A percentile compares a stretch with the other conserved stretches of the same genome.
Conservation (phyloP, 64 coral and sea anemone species). For the Montipora efflorescens region DNA sequence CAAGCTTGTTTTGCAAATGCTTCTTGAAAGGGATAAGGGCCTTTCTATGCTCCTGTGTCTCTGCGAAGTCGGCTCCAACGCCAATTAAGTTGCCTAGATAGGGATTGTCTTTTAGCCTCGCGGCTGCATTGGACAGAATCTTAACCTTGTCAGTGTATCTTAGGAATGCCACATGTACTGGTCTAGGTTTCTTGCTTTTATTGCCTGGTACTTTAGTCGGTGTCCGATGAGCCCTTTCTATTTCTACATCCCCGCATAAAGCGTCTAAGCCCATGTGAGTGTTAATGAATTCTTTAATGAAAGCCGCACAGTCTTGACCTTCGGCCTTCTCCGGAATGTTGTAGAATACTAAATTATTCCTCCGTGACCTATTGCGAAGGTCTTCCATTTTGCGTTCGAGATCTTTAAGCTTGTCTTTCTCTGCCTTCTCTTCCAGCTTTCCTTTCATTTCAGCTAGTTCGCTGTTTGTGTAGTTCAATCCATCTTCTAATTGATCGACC, state of each 20-base stretch:
- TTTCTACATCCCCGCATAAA: background rate
- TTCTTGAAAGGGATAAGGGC: background rate
- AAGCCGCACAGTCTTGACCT: conserved; percentile 6
- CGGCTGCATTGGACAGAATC: background rate
- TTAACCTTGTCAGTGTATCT: background rate
- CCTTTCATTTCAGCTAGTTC: too few species aligned
- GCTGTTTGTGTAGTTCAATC: too few species aligned
- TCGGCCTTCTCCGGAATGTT: conserved; percentile 16
- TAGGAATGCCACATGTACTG: too few species aligned
- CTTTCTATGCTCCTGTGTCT: background rate
- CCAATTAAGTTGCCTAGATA: background rate
- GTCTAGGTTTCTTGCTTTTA: too few species aligned
- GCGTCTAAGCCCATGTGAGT: conserved; percentile 8
- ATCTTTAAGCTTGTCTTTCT: too few species aligned
- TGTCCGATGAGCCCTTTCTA: too few species aligned
- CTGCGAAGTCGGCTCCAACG: background rate
- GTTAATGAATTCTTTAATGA: conserved; percentile 13
- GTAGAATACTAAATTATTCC: background rate
- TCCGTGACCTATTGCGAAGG: background rate
- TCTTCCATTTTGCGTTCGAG: too few species aligned
- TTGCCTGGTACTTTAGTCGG: too few species aligned
- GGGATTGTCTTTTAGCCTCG: background rate
- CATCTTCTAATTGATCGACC: too few species aligned
- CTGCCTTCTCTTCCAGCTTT: too few species aligned
- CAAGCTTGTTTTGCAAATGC: background rate